Percentiles rank a stretch among this genome's conserved stretches.
Conservation (phyloP, 2,888 invertebrate species). For the Pyrocoelia pectoralis region DNA sequence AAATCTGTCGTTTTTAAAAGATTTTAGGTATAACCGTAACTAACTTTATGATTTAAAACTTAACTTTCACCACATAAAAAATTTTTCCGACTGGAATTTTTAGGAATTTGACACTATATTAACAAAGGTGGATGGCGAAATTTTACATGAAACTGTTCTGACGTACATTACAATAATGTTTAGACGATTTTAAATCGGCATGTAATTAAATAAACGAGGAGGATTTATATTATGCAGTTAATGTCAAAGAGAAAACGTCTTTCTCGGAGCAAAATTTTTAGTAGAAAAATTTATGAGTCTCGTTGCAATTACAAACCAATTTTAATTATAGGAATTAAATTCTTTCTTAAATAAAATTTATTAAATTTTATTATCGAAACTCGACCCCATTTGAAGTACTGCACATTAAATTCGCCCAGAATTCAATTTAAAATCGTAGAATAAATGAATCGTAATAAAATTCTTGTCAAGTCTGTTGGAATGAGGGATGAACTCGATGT, state of each 20-base stretch:
- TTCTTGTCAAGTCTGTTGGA: conserved; percentile 53
- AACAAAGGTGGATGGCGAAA: no score
- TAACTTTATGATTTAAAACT: conserved; percentile 23
- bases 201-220: no score
- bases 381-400: conserved; percentile 42
- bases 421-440: conserved; percentile 51
- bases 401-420: conserved; percentile 50
- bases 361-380: conserved; percentile 36
- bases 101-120: no score
- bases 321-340: conserved; percentile 13
- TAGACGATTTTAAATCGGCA: no score
- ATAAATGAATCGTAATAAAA: conserved; percentile 57
- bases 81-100: not conserved
- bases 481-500: conserved; percentile 47
- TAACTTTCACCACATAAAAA: not conserved
- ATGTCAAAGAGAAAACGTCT: no score
- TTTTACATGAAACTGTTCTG: no score
- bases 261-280: no score
- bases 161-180: no score
- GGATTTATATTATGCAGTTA: no score
- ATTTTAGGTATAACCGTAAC: conserved; percentile 16
- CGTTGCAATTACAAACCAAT: conserved; percentile 13
- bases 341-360: conserved; percentile 22
- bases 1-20: conserved; percentile 20
- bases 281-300: conserved; percentile 15